A percentile compares a stretch with the other conserved stretches of the same genome.
Conservation (phyloP, 2,888 invertebrate genomes). For the Chrysomela aeneicollis region DNA sequence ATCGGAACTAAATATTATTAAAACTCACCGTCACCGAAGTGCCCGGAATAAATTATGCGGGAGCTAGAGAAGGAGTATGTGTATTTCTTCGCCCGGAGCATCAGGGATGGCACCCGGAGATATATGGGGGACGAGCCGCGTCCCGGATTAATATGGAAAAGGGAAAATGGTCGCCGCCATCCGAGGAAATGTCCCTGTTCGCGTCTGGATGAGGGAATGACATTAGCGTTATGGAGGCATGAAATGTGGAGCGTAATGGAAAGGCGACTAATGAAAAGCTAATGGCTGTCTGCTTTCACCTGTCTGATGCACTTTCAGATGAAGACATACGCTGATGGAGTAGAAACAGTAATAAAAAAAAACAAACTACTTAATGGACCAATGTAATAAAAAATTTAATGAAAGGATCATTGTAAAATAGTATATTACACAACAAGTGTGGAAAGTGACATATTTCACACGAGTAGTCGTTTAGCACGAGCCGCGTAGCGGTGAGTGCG, state of each 20-base stretch:
- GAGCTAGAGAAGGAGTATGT: conserved; percentile 46
- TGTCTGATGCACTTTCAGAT: too few relatives aligned
- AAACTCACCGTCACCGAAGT: conserved; percentile 47
- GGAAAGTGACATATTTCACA: too few relatives aligned
- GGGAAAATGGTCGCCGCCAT: conserved; percentile 41
- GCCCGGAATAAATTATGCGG: conserved; percentile 42
- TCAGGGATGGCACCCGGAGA: conserved; percentile 37
- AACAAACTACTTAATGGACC: too few relatives aligned
- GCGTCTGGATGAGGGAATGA: conserved; percentile 27
- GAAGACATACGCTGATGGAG: too few relatives aligned
- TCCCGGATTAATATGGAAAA: conserved; percentile 43
- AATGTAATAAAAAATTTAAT: too few relatives aligned
- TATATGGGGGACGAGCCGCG: conserved; percentile 38
- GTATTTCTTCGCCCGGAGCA: conserved; percentile 37
- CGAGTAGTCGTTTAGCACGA: too few relatives aligned
- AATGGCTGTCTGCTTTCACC: conserved; percentile 8
- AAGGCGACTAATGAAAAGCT: not conserved
- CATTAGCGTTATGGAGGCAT: conserved; percentile 29
- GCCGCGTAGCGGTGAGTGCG: too few relatives aligned
- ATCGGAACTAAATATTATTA: conserved; percentile 50
- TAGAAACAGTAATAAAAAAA: too few relatives aligned
- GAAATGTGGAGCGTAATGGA: conserved; percentile 23
- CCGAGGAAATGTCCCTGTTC: conserved; percentile 22
- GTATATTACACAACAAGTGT: too few relatives aligned
- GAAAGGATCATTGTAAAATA: too few relatives aligned